These are phyloP conservation scores for Petrocephalus zakoni DNA, from an alignment of 2,113 vertebrate genomes.

Conservation along the genomic window DNA sequence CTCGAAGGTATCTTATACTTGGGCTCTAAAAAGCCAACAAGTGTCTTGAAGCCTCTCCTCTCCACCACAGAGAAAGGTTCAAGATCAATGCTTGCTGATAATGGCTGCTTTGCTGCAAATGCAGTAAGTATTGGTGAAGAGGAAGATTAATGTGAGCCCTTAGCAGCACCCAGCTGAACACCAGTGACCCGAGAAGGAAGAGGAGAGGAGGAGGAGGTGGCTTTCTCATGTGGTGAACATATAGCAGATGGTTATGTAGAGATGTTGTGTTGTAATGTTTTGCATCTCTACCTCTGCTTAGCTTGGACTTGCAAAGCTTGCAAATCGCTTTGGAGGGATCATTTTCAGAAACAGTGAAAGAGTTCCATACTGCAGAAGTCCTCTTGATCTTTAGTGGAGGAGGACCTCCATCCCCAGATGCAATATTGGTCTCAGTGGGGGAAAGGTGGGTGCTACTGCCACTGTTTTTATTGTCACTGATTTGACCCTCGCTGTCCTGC, in stretches of 20 bases:
- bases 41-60: constrained; percentile 25
- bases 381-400: constrained; percentile 15
- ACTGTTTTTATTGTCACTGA: constrained; percentile 10
- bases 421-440: constrained; percentile 8
- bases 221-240: constrained; percentile 17
- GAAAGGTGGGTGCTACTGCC: background rate
- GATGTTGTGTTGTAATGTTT: constrained; percentile 17
- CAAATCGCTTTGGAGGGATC: constrained; percentile 20
- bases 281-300: constrained; percentile 11
- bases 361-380: constrained; percentile 13
- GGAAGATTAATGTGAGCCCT: constrained; percentile 9
- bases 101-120: constrained; percentile 12
- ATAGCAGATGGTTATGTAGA: constrained; percentile 17
- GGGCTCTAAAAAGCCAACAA: constrained; percentile 31
- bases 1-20: constrained; percentile 29
- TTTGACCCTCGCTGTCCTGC: background rate
- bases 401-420: constrained; percentile 16
- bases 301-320: constrained; percentile 15
- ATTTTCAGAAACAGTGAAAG: constrained; percentile 6
- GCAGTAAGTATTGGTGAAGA: constrained; percentile 10
- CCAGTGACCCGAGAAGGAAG: constrained; percentile 16
- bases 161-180: constrained; percentile 11
- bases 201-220: constrained; percentile 7
- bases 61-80: constrained; percentile 24
- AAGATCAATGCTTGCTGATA: constrained; percentile 23